A percentile compares a stretch with the other conserved stretches of the same genome.
Evolutionary conservation across 2,888 invertebrate genomes (phyloP).

Genomic region (Clanis bilineata): DNA sequence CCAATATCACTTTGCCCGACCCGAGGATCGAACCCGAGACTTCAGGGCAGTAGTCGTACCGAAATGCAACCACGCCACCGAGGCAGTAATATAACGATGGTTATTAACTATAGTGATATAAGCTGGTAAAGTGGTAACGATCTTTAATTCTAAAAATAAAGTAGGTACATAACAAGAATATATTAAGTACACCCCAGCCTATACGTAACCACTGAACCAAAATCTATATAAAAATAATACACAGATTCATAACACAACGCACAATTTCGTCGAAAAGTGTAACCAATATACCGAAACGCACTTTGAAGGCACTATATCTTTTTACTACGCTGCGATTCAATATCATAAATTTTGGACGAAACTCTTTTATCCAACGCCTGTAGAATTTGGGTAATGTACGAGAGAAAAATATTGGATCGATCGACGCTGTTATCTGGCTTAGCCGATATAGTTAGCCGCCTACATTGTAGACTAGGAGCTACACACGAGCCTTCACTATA

Average conservation of each 20-base stretch:
- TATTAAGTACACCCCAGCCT: too few relatives aligned
- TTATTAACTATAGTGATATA: too few relatives aligned
- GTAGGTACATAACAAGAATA: too few relatives aligned
- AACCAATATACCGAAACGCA: background rate
- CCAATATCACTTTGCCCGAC: too few relatives aligned
- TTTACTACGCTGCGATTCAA: background rate
- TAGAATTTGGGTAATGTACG: conserved; percentile 9
- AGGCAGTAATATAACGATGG: too few relatives aligned
- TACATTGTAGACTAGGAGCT: background rate
- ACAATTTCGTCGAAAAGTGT: background rate
- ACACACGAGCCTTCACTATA: background rate
- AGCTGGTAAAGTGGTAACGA: too few relatives aligned
- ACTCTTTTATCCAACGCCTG: conserved; percentile 2
- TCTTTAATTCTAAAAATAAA: too few relatives aligned
- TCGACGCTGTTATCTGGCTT: background rate
- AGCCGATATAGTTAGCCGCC: background rate
- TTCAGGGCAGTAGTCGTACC: too few relatives aligned
- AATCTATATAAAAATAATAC: background rate
- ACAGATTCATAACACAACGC: background rate
- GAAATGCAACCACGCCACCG: too few relatives aligned
- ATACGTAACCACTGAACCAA: too few relatives aligned
- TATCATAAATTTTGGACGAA: background rate
- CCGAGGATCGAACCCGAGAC: too few relatives aligned
- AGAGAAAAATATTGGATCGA: background rate
- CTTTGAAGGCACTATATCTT: background rate